phyloP scores from a whole-genome alignment of 1,140 invertebrate species.

The Aculops lycopersici region DNA sequence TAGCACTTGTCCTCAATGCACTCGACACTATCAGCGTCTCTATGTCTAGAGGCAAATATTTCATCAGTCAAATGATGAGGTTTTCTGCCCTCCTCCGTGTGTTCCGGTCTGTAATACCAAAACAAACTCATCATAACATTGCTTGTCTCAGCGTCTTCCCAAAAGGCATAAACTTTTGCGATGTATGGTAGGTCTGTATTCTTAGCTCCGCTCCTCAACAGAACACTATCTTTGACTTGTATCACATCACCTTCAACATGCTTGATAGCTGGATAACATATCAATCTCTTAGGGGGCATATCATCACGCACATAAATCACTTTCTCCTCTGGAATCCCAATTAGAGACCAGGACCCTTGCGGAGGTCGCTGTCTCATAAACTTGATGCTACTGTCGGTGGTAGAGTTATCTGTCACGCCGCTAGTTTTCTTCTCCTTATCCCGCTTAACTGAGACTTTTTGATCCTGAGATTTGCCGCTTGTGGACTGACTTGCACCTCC shows the following conservation, averaged over 20 bases:
- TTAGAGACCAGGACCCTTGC: no score
- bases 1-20: constrained; percentile 94
- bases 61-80: constrained; percentile 38
- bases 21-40: constrained; percentile 70
- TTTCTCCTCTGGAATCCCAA: no score
- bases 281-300: constrained; percentile 26
- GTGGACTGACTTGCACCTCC: no score
- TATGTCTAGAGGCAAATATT: constrained; percentile 72
- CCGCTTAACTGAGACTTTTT: no score
- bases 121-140: constrained; percentile 86
- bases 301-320: constrained; percentile 40
- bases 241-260: constrained; percentile 51
- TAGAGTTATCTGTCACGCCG: no score
- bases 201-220: constrained; percentile 38
- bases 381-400: no score
- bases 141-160: constrained; percentile 70
- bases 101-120: constrained; percentile 91
- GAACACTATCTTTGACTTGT: constrained; percentile 48
- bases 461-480: no score
- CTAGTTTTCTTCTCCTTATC: no score
- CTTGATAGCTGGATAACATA: constrained; percentile 56
- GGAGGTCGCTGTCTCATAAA: no score
- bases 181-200: constrained; percentile 67
- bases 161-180: constrained; percentile 62
- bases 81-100: constrained; percentile 53